Base-by-base conservation (phyloP, 2,113 vertebrate genomes). In the Xyliphius kryptos region DNA sequence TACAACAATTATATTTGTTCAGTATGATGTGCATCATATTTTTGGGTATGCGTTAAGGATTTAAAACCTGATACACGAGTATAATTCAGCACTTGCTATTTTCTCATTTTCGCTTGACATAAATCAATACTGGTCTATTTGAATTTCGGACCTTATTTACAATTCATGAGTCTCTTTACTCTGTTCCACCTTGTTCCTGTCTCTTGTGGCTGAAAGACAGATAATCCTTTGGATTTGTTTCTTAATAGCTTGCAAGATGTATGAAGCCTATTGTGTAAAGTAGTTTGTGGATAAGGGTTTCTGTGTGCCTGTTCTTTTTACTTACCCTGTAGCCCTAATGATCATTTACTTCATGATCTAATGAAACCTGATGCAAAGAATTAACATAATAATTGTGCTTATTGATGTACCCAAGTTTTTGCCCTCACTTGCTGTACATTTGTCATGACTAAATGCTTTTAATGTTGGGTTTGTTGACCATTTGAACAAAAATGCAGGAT, bases 91-190 rank as follows among this genome's bases (percentile, higher is more conserved):
- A 13, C n/a, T 50, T 51, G 17, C 47, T 62, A 26, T 47, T 14
- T 43, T 16, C 43, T 58, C 46, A 10, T 48, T 61, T 13, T 9
- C 3, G 50, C 54, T 26, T 2, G 44, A 50, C 9, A n/a, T n/a
- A 40, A 54, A 68, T 68, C 67, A 15, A 72, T 68, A 36, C 22
- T 43, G 56, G 82, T n/a, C n/a, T n/a, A n/a, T n/a, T 83, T 80
- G 77, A 78, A 87, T 89, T 83, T 79, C 75, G 74, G 75, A 76
- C 81, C 75, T 83, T 72, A 86, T 88, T 86, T 88, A 80, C 84
- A 85, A 87, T 83, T 79, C 83, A 82, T 85, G 80, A 72, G 47
- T 52, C 67, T 69, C 72, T 43, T 50, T 67, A 69, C 59, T 68
- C 77, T 51, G n/a, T n/a, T n/a, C n/a, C 55, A 0, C 0, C 40